phyloP scores from a whole-genome alignment of 37 sponge, comb jelly and placozoan species.

The Agelas oroides region DNA sequence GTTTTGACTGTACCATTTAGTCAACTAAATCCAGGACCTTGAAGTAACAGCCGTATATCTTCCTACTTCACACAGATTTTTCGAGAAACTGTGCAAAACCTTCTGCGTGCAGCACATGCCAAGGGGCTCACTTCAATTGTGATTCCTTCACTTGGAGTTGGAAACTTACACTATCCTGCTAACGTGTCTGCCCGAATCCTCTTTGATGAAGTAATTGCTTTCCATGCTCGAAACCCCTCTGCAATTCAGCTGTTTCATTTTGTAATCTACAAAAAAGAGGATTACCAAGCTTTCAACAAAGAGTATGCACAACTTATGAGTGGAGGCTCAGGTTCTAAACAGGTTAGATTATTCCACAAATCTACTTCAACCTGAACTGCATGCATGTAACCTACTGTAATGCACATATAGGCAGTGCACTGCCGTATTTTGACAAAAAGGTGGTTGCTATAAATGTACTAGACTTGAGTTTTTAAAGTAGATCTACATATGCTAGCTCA shows the following conservation, averaged over 20 bases:
- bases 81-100: conserved; percentile 9
- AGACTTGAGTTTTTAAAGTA: too few species aligned
- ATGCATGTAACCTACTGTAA: too few species aligned
- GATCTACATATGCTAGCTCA: too few species aligned
- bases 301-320: conserved; percentile 9
- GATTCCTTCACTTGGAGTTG: conserved; percentile 52
- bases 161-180: conserved; percentile 39
- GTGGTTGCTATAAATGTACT: too few species aligned
- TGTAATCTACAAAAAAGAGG: conserved; percentile 30
- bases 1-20: too few species aligned
- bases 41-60: too few species aligned
- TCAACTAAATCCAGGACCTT: too few species aligned
- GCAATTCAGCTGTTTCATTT: conserved; percentile 15
- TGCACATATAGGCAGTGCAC: too few species aligned
- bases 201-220: conserved; percentile 28
- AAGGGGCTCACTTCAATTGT: conserved; percentile 20
- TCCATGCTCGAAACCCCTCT: conserved; percentile 14
- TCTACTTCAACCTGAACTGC: too few species aligned
- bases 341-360: too few species aligned
- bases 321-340: background rate
- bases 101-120: conserved; percentile 14
- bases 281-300: conserved; percentile 27
- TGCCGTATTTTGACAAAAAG: too few species aligned
- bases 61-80: conserved; percentile 3
- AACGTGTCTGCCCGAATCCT: conserved; percentile 30